Conservation (phyloP, 30 jellyfish, hydroid and myxozoan species). For the Hydractinia symbiolongicarpus region DNA sequence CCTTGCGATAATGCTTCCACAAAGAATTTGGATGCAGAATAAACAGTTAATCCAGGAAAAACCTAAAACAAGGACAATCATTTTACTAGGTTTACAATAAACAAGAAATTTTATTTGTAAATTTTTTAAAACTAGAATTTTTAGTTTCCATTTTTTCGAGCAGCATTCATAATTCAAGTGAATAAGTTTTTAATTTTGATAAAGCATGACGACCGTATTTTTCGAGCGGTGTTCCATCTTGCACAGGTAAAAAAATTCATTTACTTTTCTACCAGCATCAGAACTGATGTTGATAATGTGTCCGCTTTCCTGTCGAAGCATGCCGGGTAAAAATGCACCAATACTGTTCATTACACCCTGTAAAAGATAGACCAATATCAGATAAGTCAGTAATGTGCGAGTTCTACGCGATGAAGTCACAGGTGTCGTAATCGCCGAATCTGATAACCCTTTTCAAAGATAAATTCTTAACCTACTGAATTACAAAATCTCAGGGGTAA, state of each 20-base stretch:
- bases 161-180: too few relatives aligned
- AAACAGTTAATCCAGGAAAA: slow-evolving; percentile 71
- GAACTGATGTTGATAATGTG: slow-evolving; percentile 62
- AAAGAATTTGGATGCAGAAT: slow-evolving; percentile 72
- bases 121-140: too few relatives aligned
- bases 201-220: too few relatives aligned
- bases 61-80: slow-evolving; percentile 31
- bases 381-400: background rate
- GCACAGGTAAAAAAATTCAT: background rate
- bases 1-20: slow-evolving; percentile 89
- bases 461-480: too few relatives aligned
- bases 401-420: too few relatives aligned
- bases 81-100: too few relatives aligned
- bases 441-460: too few relatives aligned
- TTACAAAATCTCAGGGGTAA: background rate
- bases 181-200: too few relatives aligned
- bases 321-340: slow-evolving; percentile 68
- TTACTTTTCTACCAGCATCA: slow-evolving; percentile 85
- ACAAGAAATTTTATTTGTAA: too few relatives aligned
- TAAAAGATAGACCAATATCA: background rate
- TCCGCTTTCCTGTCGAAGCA: slow-evolving; percentile 57
- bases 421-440: background rate
- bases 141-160: too few relatives aligned
- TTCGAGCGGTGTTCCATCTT: too few relatives aligned
- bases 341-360: slow-evolving; percentile 70